Evolutionary conservation across 2,888 invertebrate species (phyloP).

Genomic region (Pristionchus maxplancki): DNA sequence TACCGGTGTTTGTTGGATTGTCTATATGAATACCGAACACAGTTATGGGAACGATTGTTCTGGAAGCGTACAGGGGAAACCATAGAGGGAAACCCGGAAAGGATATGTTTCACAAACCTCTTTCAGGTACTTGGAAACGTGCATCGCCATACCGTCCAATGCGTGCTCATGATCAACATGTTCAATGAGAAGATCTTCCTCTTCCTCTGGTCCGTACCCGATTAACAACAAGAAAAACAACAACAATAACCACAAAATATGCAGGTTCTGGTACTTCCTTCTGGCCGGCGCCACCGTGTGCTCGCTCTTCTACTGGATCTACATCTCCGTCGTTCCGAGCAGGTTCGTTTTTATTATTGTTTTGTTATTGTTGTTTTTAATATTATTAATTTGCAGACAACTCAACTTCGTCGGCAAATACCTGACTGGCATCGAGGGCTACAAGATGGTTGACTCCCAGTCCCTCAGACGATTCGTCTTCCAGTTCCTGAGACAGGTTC

Average conservation of each 20-base stretch:
- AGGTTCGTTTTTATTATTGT: constrained; percentile 60
- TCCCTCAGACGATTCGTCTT: constrained; percentile 76
- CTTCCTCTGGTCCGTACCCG: constrained; percentile 72
- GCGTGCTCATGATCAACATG: constrained; percentile 78
- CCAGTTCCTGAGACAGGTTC: constrained; percentile 75
- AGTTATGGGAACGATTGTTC: background rate
- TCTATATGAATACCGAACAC: background rate
- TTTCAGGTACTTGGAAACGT: constrained; percentile 76
- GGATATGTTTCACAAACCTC: background rate
- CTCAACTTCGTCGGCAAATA: constrained; percentile 78
- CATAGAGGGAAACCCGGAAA: background rate
- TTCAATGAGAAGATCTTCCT: constrained; percentile 77
- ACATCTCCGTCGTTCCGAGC: constrained; percentile 77
- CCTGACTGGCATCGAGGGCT: constrained; percentile 77
- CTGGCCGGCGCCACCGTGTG: constrained; percentile 76
- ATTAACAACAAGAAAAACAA: background rate
- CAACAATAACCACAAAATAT: background rate
- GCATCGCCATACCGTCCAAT: constrained; percentile 77
- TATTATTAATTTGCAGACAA: constrained; percentile 65
- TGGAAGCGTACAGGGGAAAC: too few relatives aligned
- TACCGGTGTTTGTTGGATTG: background rate
- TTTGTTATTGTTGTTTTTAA: background rate
- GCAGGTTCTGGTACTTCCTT: constrained; percentile 75
- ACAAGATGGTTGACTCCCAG: constrained; percentile 78
- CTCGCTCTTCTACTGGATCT: constrained; percentile 77